Evolutionary conservation across 2,797 vertebrate species (phyloP).

Genomic region (Gallinago stenura): DNA sequence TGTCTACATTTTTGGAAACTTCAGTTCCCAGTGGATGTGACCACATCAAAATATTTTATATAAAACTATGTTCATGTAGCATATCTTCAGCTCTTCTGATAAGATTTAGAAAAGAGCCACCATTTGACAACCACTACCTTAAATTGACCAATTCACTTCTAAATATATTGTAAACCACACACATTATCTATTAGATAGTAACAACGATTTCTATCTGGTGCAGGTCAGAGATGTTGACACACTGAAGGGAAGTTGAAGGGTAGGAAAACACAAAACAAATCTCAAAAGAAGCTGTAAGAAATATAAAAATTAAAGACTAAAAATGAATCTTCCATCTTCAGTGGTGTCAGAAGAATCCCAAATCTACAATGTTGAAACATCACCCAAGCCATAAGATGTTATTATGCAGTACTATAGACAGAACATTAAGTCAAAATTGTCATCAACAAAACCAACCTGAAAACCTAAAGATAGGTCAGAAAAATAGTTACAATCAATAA

Average conservation of each 20-base stretch:
- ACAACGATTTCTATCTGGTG: neutral
- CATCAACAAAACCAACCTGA: neutral
- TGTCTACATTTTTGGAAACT: neutral
- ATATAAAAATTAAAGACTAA: neutral
- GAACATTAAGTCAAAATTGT: neutral
- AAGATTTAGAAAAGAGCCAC: neutral
- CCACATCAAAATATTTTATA: neutral
- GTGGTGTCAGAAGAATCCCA: neutral
- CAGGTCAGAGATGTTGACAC: neutral
- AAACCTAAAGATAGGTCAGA: neutral
- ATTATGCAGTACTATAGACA: neutral
- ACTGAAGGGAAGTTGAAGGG: neutral
- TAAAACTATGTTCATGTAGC: neutral
- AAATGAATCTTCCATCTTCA: neutral
- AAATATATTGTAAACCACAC: neutral
- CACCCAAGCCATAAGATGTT: neutral
- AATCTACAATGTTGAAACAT: neutral
- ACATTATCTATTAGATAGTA: neutral
- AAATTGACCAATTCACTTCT: neutral
- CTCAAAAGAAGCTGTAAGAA: neutral
- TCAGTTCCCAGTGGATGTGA: neutral
- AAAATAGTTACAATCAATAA: neutral
- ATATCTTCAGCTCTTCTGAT: neutral
- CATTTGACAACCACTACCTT: neutral
- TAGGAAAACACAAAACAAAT: neutral